Conservation (phyloP, 2,888 invertebrate species). For the Gastrophysa polygoni region DNA sequence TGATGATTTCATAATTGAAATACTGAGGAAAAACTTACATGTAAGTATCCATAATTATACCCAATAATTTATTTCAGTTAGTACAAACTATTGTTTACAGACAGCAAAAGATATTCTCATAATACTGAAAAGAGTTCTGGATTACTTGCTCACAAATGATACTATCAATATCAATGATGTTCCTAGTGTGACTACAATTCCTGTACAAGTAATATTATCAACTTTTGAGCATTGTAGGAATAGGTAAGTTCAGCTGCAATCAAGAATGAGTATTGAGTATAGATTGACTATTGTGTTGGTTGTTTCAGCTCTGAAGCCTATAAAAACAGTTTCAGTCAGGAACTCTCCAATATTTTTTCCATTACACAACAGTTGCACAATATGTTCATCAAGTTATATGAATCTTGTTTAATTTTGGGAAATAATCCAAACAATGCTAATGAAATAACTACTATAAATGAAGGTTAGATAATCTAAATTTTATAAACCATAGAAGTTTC, state of each 20-base stretch:
- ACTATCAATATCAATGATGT: constrained; percentile 20
- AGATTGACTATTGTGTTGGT: background rate
- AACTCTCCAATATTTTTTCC: constrained; percentile 43
- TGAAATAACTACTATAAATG: constrained; percentile 31
- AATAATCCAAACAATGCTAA: constrained; percentile 27
- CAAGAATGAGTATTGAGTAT: background rate
- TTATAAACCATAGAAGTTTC: background rate
- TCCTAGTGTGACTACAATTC: constrained; percentile 22
- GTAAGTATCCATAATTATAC: constrained; percentile 27
- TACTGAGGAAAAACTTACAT: constrained; percentile 39
- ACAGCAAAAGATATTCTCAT: constrained; percentile 36
- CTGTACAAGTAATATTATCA: constrained; percentile 27
- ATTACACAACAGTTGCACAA: constrained; percentile 40
- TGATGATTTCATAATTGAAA: constrained; percentile 33
- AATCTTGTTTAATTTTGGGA: constrained; percentile 22
- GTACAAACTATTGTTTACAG: constrained; percentile 29
- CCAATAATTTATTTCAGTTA: background rate
- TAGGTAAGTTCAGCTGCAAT: constrained; percentile 27
- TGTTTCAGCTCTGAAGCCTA: constrained; percentile 43
- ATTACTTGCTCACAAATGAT: constrained; percentile 22
- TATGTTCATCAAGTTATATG: constrained; percentile 40
- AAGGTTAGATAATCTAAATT: constrained; percentile 30
- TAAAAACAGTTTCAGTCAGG: constrained; percentile 37
- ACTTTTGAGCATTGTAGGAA: constrained; percentile 38
- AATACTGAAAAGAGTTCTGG: constrained; percentile 32